Evolutionary conservation across 1,140 invertebrate genomes (phyloP), one percentile per base, ranked within the genome.

Genomic region (Cheumatopsyche charites): DNA sequence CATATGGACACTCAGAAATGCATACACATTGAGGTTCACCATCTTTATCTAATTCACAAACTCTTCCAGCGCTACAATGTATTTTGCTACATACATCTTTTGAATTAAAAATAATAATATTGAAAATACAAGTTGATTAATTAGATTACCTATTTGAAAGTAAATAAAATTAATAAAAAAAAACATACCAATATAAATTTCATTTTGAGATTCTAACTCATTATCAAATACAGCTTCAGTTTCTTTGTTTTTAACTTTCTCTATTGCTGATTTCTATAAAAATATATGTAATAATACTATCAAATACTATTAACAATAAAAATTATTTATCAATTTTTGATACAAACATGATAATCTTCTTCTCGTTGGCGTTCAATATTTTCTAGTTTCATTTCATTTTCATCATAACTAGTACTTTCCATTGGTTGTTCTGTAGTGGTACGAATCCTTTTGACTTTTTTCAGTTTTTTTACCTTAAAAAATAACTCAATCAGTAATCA

Each of bases 51-150:
- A 95, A 85, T 79, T 93, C 88, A 78, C 95, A 98, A 75, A 95
- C 87, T 78, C 92, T 89, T 66, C 95, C 95, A 74, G 94, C 93
- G 68, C 93, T 92, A 81, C 95, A 98, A 79, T 92, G 91, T 78
- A 95, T 93, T 67, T 91, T 89, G 71, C 88, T 81, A 81, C 95
- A 98, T 6, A 93, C 93, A 84, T 97, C 93, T 80, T 79, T 72
- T 55, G 47, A 63, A 23, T 1, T 42, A 66, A 19, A 72, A 71
- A 17, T 65, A 65, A 21, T 45, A 65, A 36, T 36, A 36, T 3
- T 36, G 29, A 62, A 7, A 62, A 55, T 61, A 41, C 15, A 19
- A 61, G 26, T 23, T 21, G 29, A 47, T n/a, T 62, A 13, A n/a
- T 61, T 9, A 62, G 6, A 23, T 29, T 25, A 15, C 15, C 0